Base-by-base conservation (phyloP, 2,888 invertebrate genomes). In the Seladonia tumulorum region DNA sequence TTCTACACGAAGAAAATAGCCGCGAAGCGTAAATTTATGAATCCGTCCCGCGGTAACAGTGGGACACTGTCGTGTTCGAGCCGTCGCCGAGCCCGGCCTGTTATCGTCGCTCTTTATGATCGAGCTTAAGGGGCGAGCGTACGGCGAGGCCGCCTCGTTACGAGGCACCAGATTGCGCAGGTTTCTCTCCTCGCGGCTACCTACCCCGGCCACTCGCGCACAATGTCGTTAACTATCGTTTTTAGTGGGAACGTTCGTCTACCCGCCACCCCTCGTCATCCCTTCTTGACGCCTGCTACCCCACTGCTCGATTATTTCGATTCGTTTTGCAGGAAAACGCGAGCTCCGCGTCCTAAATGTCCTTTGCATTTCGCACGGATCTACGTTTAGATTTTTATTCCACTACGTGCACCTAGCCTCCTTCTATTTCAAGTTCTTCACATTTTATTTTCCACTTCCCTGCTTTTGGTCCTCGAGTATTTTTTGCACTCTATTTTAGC, bases 91-190 rank as follows among this genome's bases (percentile, higher is more conserved):
- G 81, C 73, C 79, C 71, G 77, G 77, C 77, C 85, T 89, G 90
- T 92, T 92, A 93, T 92, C 89, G 88, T 88, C 82, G 87, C 85
- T 89, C 89, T 90, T 91, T 89, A 92, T 89, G 92, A 90, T 92
- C 92, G 90, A 91, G 89, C 91, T 92, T 91, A 89, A 90, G 87
- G 89, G 85, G 71, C 89, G 87, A 79, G 83, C 72, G 81, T 72
- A 80, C n/a, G 63, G 87, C 82, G 84, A 72, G 82, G 79, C 85
- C 76, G 76, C 77, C 79, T 77, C 81, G 78, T 84, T 86, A 84
- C 73, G 82, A 83, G 81, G 47, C 79, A 74, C 81, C 76, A 77
- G 82, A 88, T 90, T 80, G 83, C 73, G 42, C 86, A 83, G 79
- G 78, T 89, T 83, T 70, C 57, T 47, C 60, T 39, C 66, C 49